Conservation (phyloP, 2,113 vertebrate species). For the Rana temporaria region DNA sequence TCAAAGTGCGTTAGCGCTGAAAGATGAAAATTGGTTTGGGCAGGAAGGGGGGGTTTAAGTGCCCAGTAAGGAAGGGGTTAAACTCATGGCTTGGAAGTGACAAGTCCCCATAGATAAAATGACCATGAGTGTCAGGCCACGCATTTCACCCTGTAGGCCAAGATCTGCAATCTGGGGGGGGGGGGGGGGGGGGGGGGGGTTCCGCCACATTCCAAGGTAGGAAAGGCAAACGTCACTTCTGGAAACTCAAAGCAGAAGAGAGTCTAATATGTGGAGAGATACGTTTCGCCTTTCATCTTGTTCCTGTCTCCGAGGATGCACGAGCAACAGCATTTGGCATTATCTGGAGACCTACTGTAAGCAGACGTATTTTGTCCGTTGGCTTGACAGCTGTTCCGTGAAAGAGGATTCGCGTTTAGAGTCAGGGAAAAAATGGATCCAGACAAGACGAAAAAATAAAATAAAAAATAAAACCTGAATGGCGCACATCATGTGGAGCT, state of each 20-base stretch:
- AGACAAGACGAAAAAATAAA: no score
- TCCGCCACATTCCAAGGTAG: slow-evolving; percentile 34
- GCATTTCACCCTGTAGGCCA: no score
- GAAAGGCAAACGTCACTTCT: slow-evolving; percentile 64
- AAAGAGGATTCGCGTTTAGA: slow-evolving; percentile 65
- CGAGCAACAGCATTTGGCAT: slow-evolving; percentile 64
- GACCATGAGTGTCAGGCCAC: no score
- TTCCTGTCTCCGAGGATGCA: slow-evolving; percentile 67
- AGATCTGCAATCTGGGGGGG: no score
- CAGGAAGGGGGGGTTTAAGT: no score
- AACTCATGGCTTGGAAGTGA: no score
- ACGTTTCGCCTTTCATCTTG: slow-evolving; percentile 68
- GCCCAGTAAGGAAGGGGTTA: no score
- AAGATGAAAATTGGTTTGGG: no score
- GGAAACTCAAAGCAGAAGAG: slow-evolving; percentile 68
- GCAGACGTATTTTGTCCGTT: slow-evolving; percentile 60
- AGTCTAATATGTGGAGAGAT: slow-evolving; percentile 67
- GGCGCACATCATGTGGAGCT: neutral
- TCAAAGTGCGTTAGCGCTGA: no score
- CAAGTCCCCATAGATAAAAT: no score
- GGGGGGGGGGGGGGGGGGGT: no score
- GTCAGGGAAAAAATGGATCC: slow-evolving; percentile 54
- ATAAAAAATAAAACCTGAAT: slow-evolving; percentile 1
- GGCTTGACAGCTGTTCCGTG: slow-evolving; percentile 66
- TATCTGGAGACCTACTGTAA: slow-evolving; percentile 61